Base-by-base conservation (phyloP, 2,113 vertebrate genomes). In the Echinops telfairi region DNA sequence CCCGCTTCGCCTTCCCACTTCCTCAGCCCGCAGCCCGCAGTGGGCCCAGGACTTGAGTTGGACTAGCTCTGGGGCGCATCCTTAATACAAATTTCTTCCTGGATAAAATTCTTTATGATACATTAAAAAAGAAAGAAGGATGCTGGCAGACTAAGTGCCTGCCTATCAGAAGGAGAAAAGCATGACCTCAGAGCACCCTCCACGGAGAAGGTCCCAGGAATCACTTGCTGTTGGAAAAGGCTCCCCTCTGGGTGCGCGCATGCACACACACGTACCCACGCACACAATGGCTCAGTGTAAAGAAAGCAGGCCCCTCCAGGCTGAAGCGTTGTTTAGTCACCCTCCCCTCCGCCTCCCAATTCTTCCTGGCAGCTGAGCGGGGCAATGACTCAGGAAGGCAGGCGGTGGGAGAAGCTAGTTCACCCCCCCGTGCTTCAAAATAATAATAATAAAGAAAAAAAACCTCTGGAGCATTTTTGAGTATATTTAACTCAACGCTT, bases 351-450 rank as follows among this genome's bases (percentile, higher is more conserved):
- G 82, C 86, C 75, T 82, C 87, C 93, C 66, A 73, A n/a, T 38
- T 91, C 80, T 92, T 86, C 22, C 90, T 66, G 90, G 84, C 82
- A 88, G 31, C 88, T 27, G 64, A 88, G 88, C 85, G 3, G 66
- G 89, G 93, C 91, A 89, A 38, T 92, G 94, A 95, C 89, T 96
- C 96, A 95, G 77, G 73, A 92, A 75, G 71, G 40, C 76, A 76
- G 79, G n/a, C 53, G 1, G 33, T 11, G 15, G 17, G 31, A 90
- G 40, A 88, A 91, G 79, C 60, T 80, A 66, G 88, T 58, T 92
- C 25, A 80, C 38, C 64, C 22, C 40, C 0, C 14, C 82, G 88
- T 80, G 86, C 47, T 53, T 10, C 47, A 53, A 53, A 53, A 53
- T 53, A 14, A 6, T 14, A 53, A 53, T 53, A 53, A 53, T 53